Evolutionary conservation across 2,113 vertebrate species (phyloP), one percentile per base, ranked within the genome.

Genomic region (Lophochroa leadbeateri): DNA sequence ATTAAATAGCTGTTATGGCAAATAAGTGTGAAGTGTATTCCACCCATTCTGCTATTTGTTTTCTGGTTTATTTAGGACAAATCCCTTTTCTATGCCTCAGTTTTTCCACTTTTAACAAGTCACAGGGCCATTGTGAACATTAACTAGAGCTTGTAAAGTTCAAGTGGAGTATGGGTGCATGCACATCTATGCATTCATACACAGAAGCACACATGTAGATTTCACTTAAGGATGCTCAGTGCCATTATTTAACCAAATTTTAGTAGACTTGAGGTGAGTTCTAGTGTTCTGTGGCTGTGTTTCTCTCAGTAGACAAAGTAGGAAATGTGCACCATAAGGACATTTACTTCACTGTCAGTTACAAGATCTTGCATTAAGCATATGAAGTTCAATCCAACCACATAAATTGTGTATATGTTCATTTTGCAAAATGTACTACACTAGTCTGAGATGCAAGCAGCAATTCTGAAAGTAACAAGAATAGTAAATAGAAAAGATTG

Each of bases 71-170:
- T 83, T 31, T 76, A 52, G 52, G 47, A 58, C 60, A 92, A 49
- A 88, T 77, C 14, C 53, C 47, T 74, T 50, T 46, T 23, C 57
- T 33, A 4, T 80, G 47, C 15, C 43, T 96, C 49, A 57, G 17
- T 44, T 91, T 88, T 91, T 90, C 46, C 23, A 65, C 79, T 88
- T 94, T 13, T 65, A 88, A 57, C 14, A 65, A 50, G 41, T 43
- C 37, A 35, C 3, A 16, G 15, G 29, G 31, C 6, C 53, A 9
- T 9, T 72, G 52, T 65, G 49, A 83, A 43, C 46, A 50, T 39
- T 57, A 91, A 61, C 33, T 35, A 60, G 24, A n/a, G 4, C 41
- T 60, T 76, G 13, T 41, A 74, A 78, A 86, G 19, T 21, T 67
- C 53, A 33, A 41, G n/a, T 8, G 3, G 16, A 82, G 13, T 57